These are phyloP conservation scores for Cavia aperea DNA, from an alignment of 2,113 vertebrate species.

Conservation along the genomic window DNA sequence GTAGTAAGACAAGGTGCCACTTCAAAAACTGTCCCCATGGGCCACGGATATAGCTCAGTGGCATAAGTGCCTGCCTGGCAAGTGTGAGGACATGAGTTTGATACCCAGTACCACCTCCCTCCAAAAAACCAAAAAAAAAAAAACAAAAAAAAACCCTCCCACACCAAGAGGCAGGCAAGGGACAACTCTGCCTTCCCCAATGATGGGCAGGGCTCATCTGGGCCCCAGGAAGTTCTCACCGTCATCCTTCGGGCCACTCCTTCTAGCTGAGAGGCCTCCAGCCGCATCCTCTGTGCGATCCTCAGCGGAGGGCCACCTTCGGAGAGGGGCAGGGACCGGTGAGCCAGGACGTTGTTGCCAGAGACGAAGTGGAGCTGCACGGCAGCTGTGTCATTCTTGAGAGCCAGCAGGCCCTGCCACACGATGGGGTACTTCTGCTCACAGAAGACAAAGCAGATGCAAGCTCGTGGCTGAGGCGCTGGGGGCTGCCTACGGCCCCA, in stretches of 20 bases:
- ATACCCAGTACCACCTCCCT: too few species aligned
- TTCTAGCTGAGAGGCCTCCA: constrained; percentile 93
- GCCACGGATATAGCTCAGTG: too few species aligned
- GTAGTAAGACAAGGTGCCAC: not conserved
- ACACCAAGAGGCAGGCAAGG: not conserved
- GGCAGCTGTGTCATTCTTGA: constrained; percentile 96
- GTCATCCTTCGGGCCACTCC: constrained; percentile 95
- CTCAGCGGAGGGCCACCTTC: constrained; percentile 92
- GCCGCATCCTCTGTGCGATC: constrained; percentile 96
- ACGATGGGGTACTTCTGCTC: constrained; percentile 96
- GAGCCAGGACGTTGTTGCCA: constrained; percentile 92
- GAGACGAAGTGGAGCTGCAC: constrained; percentile 98
- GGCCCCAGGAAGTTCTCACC: constrained; percentile 73
- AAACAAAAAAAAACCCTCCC: not conserved
- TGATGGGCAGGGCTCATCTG: not conserved
- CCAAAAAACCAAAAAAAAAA: too few species aligned
- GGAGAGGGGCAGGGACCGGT: constrained; percentile 90
- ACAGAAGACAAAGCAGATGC: not conserved
- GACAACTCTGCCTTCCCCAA: too few species aligned
- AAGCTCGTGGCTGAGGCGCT: not conserved
- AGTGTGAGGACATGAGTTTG: too few species aligned
- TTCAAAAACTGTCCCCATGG: not conserved
- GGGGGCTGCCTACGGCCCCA: not conserved
- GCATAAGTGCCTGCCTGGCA: too few species aligned
- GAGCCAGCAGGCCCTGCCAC: constrained; percentile 95